Evolutionary conservation across 2,888 invertebrate species (phyloP).

Genomic region (Thyatira batis): DNA sequence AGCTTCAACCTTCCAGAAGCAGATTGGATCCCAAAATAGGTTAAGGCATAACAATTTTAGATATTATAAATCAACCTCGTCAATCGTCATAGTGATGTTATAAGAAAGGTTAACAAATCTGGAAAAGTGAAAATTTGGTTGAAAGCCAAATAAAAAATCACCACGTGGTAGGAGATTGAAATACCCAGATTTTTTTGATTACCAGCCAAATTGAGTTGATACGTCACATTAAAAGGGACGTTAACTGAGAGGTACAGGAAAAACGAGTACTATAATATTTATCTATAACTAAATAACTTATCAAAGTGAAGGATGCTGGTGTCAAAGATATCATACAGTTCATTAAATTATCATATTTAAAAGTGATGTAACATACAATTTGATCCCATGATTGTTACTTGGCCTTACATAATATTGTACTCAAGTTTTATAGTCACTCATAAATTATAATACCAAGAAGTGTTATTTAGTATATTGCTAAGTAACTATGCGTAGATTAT

Average conservation of each 20-base stretch:
- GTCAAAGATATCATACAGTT: no score
- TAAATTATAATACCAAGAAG: not conserved
- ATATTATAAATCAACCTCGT: not conserved
- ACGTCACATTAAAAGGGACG: not conserved
- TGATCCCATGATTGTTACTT: not conserved
- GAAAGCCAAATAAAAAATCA: not conserved
- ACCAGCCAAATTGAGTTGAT: not conserved
- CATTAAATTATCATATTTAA: not conserved
- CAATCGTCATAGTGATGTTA: not conserved
- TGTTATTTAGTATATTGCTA: not conserved
- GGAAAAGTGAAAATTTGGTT: not conserved
- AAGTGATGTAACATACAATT: not conserved
- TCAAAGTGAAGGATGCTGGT: no score
- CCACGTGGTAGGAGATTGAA: not conserved
- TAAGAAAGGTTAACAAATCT: not conserved
- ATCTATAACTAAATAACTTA: no score
- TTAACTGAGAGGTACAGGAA: not conserved
- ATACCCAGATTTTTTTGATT: not conserved
- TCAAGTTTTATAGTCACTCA: not conserved
- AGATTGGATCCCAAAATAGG: not conserved
- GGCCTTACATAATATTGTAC: not conserved
- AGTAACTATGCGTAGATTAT: no score
- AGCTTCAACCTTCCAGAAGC: no score
- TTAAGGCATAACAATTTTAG: not conserved
- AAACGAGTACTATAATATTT: not conserved